Conservation (phyloP, 2,888 invertebrate species). For the Anticlea derivata region DNA sequence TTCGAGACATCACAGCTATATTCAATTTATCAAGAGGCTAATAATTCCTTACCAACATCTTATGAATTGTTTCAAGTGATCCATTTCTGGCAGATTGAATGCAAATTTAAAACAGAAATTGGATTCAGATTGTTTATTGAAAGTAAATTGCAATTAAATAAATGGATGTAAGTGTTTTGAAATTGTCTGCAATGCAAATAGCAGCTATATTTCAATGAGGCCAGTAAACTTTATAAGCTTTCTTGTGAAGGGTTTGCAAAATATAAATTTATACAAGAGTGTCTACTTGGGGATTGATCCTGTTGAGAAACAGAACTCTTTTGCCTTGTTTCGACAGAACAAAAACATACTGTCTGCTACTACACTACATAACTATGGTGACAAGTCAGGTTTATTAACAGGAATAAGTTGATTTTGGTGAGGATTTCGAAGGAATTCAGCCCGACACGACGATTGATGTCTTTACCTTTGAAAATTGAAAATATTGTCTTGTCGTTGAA, state of each 20-base stretch:
- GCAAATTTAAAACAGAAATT: slow-evolving; percentile 2
- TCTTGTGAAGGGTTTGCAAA: no score
- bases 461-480: no score
- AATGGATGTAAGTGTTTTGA: slow-evolving; percentile 18
- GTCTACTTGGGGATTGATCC: no score
- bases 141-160: slow-evolving; percentile 9
- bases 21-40: slow-evolving; percentile 4
- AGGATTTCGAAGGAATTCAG: no score
- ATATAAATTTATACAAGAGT: not conserved
- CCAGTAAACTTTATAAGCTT: slow-evolving; percentile 9
- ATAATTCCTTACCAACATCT: not conserved
- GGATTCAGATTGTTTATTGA: not conserved
- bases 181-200: slow-evolving; percentile 1
- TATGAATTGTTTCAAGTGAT: slow-evolving; percentile 15
- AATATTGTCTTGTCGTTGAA: no score
- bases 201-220: slow-evolving; percentile 11
- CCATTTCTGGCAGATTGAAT: not conserved
- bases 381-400: no score
- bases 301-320: no score
- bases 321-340: no score
- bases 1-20: not conserved
- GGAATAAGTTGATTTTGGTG: no score
- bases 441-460: no score
- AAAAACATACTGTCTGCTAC: no score
- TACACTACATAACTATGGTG: no score